These are phyloP conservation scores for Glaucidium brasilianum DNA, from an alignment of 2,113 vertebrate species.

Conservation along the genomic window DNA sequence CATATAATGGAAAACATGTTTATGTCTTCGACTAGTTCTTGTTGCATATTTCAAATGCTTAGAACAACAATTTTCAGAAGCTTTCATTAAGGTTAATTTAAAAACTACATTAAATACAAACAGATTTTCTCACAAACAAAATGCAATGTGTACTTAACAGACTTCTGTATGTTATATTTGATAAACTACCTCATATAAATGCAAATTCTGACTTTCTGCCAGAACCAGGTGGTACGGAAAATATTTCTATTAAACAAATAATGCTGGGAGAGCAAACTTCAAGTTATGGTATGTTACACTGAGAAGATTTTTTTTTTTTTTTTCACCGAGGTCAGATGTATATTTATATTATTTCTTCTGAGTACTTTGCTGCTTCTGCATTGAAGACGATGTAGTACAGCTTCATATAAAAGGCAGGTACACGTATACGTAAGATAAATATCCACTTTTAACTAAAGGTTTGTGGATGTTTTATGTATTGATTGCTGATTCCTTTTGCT, in stretches of 20 bases:
- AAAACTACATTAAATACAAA: conserved; percentile 87
- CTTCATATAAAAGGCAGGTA: not conserved
- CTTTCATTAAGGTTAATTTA: conserved; percentile 87
- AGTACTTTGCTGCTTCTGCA: conserved; percentile 47
- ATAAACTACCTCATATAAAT: conserved; percentile 90
- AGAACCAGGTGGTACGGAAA: conserved; percentile 85
- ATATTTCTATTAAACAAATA: conserved; percentile 88
- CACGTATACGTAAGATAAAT: not conserved
- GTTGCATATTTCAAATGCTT: conserved; percentile 86
- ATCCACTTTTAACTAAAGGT: not conserved
- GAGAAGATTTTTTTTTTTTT: conserved; percentile 51
- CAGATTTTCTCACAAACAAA: conserved; percentile 87
- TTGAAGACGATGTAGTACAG: not conserved
- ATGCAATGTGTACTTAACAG: conserved; percentile 86
- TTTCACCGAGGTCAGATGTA: conserved; percentile 42
- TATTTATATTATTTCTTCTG: conserved; percentile 38
- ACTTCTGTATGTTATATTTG: conserved; percentile 86
- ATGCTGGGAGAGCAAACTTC: conserved; percentile 79
- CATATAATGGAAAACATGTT: conserved; percentile 86
- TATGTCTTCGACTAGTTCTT: conserved; percentile 78
- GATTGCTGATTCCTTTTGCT: not conserved
- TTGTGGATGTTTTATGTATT: not conserved
- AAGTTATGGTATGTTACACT: conserved; percentile 52
- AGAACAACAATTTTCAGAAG: conserved; percentile 88
- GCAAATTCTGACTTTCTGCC: conserved; percentile 88